Evolutionary conservation across 1,140 invertebrate genomes (phyloP), one percentile per base, ranked within the genome.

Genomic region (Drosophila watanabei): DNA sequence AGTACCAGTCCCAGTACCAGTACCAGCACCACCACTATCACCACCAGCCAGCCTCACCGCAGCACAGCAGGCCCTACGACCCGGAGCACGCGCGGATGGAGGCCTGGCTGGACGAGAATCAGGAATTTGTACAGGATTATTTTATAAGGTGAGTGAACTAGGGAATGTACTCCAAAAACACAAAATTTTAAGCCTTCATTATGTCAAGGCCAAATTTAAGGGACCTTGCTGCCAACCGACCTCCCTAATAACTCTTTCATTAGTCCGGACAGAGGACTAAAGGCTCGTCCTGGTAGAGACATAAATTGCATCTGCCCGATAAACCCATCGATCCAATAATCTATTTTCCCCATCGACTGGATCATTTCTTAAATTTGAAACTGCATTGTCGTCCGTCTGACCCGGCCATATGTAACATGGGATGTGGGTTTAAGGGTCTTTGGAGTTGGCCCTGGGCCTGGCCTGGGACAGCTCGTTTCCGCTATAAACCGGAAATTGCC

Each of bases 21-120:
- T 64, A 76, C 71, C 72, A 75, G 59, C 68, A 89, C 28, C 81
- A 90, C 60, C 78, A 90, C 63, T 72, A 76, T 66, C 81, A 88
- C 68, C 82, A 79, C 51, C 84, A 94, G 92, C 82, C 92, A 75
- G 93, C 94, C 89, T 94, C 94, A 51, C 80, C 90, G 33, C 81
- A 88, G 57, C 88, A 80, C 52, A 88, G 94, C 92, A 92, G 94
- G 93, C 94, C 94, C 91, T 97, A 97, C 93, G 96, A 98, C 93
- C 95, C 96, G 37, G 97, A 98, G 93, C 97, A 97, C 93, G 96
- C 97, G 14, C 95, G 96, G 46, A 97, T 98, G 93, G 97, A 98
- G 93, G 95, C 97, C 70, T 99, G 98, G 98, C 95, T 99, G 54
- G 98, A 99, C 94, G 98, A 99, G 92, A 98, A 99, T 94, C 98